Base-by-base conservation (phyloP, 1,140 invertebrate genomes). In the Centruroides sculpturatus region DNA sequence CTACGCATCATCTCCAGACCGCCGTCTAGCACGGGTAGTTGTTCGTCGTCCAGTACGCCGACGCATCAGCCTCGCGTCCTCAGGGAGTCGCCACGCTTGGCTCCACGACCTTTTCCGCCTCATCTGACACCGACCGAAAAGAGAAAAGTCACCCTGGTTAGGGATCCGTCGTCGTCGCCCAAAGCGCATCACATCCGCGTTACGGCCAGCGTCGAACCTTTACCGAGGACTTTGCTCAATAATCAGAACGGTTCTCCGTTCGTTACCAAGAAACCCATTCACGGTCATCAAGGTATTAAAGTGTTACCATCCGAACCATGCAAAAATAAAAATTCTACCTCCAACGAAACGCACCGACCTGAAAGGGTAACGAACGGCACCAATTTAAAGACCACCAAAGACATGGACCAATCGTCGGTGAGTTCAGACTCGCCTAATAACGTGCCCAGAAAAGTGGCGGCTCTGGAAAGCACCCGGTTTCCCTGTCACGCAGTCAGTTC, bases 71-170 rank as follows among this genome's bases (percentile, higher is more conserved):
- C 58, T 36, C 56, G 56, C 49, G 59, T 61, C 34, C 52, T 60
- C 47, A 41, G 56, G 5, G 60, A 61, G 41, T 63, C 58, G 5
- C 56, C 59, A 8, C 41, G 63, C 13, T 41, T 41, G 41, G 41
- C 41, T 41, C 57, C 47, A 49, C 36, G 57, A 46, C 57, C 50
- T 54, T 53, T 50, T 10, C 57, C 57, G 3, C 55, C 51, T 5
- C 62, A 59, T 46, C 50, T 60, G 36, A 64, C 59, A 11, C 62
- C 65, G 49, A 64, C 63, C 47, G 65, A 66, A 50, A 63, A 56
- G 36, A 34, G 64, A n/a, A 63, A 64, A 55, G 64, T 66, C 10
- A 64, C 64, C 35, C 59, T 66, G 7, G 59, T 64, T n/a, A 41
- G 64, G 4, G 64, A 64, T 23, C 57, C 55, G 52, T 62, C 61